Evolutionary conservation across 2,113 vertebrate genomes (phyloP), one percentile per base, ranked within the genome.

Genomic region (Struthio camelus): DNA sequence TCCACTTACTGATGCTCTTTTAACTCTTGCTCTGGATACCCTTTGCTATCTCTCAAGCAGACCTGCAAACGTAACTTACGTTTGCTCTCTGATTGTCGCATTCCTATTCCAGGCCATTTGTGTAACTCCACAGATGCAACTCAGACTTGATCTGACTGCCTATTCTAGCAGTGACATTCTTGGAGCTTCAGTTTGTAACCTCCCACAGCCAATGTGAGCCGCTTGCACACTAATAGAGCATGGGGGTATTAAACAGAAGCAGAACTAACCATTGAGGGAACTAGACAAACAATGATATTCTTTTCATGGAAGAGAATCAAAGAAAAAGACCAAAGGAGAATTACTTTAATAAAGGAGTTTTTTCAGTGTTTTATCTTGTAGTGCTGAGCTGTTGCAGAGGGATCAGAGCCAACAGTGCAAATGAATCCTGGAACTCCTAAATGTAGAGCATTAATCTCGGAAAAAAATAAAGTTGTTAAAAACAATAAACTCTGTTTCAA

Each of bases 381-480:
- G 85, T 1, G 6, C 27, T 71, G 53, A 56, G 77, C 79, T 93
- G 67, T 76, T 81, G 82, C 58, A 51, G 53, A 84, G 61, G 87
- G 87, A 87, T 88, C 85, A 66, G 73, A 93, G 75, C 42, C 75
- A 88, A 73, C 9, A 85, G 32, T 54, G 56, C 34, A 88, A 64
- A 79, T 59, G 61, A 76, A 75, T 85, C 59, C 34, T 89, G 62
- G 65, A 85, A 88, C 61, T 96, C 72, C 30, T 72, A 92, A 85
- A 18, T 71, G 82, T 86, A 89, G 71, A 85, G 62, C 91, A 93
- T 94, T 96, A 97, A 97, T 96, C 77, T 80, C 80, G 94, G 42
- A 34, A 59, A 59, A 58, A 34, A 59, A 59, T 34, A 59, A 59
- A 34, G 56, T 17, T 34, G 56, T 96, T 97, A 93, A 96, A 95